Base-by-base conservation (phyloP, 2,888 invertebrate species). In the Chorisops tibialis region DNA sequence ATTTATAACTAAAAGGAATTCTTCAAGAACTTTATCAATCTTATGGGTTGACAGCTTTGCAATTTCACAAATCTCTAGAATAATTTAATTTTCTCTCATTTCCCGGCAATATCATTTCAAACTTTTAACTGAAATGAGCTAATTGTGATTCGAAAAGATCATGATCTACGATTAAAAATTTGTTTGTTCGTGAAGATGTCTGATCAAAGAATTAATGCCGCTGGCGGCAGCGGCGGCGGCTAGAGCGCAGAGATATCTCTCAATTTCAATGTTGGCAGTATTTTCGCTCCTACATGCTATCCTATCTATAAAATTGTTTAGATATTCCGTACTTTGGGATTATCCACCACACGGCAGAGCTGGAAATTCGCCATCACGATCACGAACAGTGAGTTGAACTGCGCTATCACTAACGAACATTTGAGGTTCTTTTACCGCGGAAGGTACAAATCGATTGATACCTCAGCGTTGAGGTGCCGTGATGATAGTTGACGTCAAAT, bases 401-500 rank as follows among this genome's bases (percentile, higher is more conserved):
- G 41, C n/a, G n/a, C 41, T 56, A 56, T 43, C 54, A 43, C 54
- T 43, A 56, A 14, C 43, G 30, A 50, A 50, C 16, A 35, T 11
- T 16, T 30, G 7, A n/a, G 7, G 30, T 30, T 30, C 30, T 30
- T 16, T 22, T 22, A 5, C 48, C 12, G 22, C n/a, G 48, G 11
- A 35, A 38, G 14, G 38, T 52, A 39, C 52, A 52, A 52, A 52
- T 47, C 58, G 58, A 58, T 58, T 58, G 58, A 58, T 47, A 43
- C 58, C 43, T 58, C 58, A 58, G 47, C 21, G 18, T 45, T 37
- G n/a, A 30, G 22, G 24, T 47, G 22, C 19, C 58, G 47, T 58
- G 47, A 58, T 58, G 58, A 58, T 58, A 2, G 58, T 47, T 47
- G 58, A 58, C 58, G 43, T 43, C 9, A 16, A 43, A 52, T 21